These are phyloP conservation scores for Phallusia fumigata DNA, from an alignment of 23 tunicate species.

Conservation along the genomic window DNA sequence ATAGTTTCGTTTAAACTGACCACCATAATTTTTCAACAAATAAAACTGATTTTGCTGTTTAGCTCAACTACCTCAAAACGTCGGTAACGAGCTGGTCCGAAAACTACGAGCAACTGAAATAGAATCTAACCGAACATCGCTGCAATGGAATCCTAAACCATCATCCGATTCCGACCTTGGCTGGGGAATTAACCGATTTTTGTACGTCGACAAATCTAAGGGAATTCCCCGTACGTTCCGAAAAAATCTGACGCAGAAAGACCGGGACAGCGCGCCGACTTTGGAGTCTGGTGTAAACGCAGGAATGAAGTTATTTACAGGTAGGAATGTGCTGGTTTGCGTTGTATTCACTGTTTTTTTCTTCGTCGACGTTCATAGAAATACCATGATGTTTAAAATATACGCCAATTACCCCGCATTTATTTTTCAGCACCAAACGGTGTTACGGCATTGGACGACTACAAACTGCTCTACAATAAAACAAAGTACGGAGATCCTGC, in stretches of 20 bases:
- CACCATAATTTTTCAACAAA: too few species aligned
- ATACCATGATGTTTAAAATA: too few species aligned
- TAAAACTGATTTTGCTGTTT: neutral
- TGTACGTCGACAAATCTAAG: neutral
- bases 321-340: neutral
- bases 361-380: too few species aligned
- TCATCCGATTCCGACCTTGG: constrained; percentile 24
- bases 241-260: neutral
- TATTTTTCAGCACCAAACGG: neutral
- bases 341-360: neutral
- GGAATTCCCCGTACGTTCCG: neutral
- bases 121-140: neutral
- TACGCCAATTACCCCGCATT: too few species aligned
- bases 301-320: neutral
- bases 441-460: neutral
- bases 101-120: constrained; percentile 20
- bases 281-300: neutral
- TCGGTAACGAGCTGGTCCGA: neutral
- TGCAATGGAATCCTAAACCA: constrained; percentile 25
- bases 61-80: constrained; percentile 19
- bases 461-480: neutral
- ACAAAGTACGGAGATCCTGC: neutral
- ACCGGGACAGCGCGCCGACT: neutral
- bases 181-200: constrained; percentile 30
- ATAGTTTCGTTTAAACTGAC: too few species aligned